Evolutionary conservation across 1,140 invertebrate genomes (phyloP), one percentile per base, ranked within the genome.

Genomic region (Saccostrea echinata): DNA sequence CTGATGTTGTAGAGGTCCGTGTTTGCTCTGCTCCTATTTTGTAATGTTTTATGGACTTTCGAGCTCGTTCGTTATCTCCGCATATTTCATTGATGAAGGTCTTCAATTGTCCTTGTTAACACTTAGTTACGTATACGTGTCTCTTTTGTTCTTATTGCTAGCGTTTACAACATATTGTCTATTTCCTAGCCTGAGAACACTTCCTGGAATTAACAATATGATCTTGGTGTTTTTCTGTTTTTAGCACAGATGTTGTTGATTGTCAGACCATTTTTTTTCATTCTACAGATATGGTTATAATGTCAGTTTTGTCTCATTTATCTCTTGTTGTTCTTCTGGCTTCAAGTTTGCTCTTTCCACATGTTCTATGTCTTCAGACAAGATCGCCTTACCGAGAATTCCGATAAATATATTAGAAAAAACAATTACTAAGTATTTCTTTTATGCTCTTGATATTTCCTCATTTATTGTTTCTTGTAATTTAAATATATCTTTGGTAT

Each of bases 281-380:
- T n/a, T 80, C 86, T 3, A 68, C 83, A 0, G 68, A 94, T 3
- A 96, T 95, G 86, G 87, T 93, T 24, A 85, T 91, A 0, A 91
- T 97, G 96, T 97, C 97, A 82, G 96, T 97, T 85, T 94, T 96
- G 89, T 98, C 98, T 96, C 98, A 98, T 94, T 98, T 98, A 96
- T 97, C 97, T 99, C 93, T 96, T 97, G 30, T 97, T 98, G 80
- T 98, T 98, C 96, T 98, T 98, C 94, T 98, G 98, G 98, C 97
- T 98, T 88, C 98, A 98, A 95, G 97, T 98, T 61, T 98, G 99
- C 97, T 98, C 98, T 12, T 90, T 88, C 81, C 89, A 93, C 83
- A 92, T 92, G 90, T 91, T 84, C 51, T 61, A 64, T 1, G 98
- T 98, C 4, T 95, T 96, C 51, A 24, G 30, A 16, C 8, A 71